These are phyloP conservation scores for Galagoides demidoff DNA, from an alignment of 2,797 vertebrate species.

Conservation along the genomic window DNA sequence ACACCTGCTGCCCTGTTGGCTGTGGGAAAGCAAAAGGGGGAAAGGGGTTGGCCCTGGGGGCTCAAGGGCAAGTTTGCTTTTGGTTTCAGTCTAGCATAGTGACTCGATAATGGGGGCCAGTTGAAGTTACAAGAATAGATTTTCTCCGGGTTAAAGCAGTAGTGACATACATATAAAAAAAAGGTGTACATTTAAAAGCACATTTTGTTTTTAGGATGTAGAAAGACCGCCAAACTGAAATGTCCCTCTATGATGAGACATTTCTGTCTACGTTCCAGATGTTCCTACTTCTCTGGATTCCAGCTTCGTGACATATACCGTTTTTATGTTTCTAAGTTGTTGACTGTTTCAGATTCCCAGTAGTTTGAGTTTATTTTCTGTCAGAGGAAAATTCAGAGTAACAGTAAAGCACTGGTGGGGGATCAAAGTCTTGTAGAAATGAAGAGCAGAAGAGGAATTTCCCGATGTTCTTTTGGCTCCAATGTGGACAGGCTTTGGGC, in stretches of 20 bases:
- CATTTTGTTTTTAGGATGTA: background rate
- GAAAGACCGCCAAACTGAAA: background rate
- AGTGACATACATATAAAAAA: background rate
- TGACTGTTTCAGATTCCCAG: constrained; percentile 45
- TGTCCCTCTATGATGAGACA: background rate
- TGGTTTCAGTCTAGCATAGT: background rate
- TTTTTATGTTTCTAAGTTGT: background rate
- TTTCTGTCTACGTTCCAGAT: background rate
- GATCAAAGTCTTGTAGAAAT: background rate
- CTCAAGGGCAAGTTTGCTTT: background rate
- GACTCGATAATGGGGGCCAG: background rate
- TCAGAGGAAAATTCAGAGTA: constrained; percentile 41
- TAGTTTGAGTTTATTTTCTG: constrained; percentile 56
- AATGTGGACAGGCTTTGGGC: background rate
- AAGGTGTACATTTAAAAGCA: background rate
- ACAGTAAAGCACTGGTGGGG: background rate
- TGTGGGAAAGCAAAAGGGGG: background rate
- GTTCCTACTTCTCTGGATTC: background rate
- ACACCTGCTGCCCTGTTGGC: background rate
- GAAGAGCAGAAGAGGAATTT: background rate
- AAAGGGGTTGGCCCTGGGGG: accelerated
- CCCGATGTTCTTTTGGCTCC: background rate
- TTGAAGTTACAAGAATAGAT: background rate
- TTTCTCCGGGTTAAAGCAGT: background rate
- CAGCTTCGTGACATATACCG: background rate